Evolutionary conservation across 35 echinoderm and acorn worm genomes (phyloP).

Genomic region (Antedon bifida): DNA sequence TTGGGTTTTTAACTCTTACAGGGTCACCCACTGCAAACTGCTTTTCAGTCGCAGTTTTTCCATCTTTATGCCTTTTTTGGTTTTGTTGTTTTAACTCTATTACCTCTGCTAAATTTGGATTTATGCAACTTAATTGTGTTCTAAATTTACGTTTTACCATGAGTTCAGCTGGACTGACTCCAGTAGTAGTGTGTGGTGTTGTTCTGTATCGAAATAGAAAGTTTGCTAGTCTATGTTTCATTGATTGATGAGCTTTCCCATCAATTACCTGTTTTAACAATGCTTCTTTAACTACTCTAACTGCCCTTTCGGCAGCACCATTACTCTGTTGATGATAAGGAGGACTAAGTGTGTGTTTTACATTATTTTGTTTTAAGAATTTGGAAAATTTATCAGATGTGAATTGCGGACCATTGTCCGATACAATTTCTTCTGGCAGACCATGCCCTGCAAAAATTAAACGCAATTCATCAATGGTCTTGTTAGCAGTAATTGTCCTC

Average conservation of each 20-base stretch:
- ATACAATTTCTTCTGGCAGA: neutral
- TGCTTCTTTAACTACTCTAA: conserved; percentile 2
- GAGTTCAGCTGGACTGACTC: no score
- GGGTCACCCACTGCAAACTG: no score
- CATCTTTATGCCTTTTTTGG: no score
- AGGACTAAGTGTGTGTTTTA: neutral
- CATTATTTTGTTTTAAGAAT: neutral
- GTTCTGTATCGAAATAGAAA: neutral
- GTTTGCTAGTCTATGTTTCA: neutral
- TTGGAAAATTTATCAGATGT: neutral
- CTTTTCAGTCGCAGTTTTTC: no score
- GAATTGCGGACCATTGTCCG: conserved; percentile 7
- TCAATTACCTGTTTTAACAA: neutral
- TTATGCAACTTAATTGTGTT: no score
- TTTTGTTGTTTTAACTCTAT: no score
- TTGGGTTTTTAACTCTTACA: no score
- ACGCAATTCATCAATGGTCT: neutral
- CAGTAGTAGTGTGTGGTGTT: neutral
- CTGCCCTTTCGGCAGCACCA: conserved; percentile 11
- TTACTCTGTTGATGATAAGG: conserved; percentile 16
- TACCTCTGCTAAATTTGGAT: no score
- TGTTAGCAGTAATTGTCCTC: neutral
- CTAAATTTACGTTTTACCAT: no score
- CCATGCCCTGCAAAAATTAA: neutral
- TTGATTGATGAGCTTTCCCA: neutral